Evolutionary conservation across 2,797 vertebrate genomes (phyloP), one percentile per base, ranked within the genome.

Genomic region (Sorex maritimensis): DNA sequence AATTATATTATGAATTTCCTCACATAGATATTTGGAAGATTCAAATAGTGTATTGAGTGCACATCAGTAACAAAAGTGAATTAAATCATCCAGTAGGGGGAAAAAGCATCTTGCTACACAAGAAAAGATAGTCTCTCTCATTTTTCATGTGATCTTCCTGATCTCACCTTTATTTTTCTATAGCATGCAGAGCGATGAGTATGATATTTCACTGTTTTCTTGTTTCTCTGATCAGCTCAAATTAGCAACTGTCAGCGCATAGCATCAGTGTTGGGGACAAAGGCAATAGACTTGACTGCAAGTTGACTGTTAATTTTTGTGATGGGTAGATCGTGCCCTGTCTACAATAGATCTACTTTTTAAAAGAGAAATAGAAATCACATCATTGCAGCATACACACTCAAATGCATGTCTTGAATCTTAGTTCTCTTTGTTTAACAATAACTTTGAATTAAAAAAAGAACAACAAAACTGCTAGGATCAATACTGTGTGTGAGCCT

Each of bases 141-240:
- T 30, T 86, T 78, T 82, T 55, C 49, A 63, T 21, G 5, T 74
- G 34, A 28, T 65, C 44, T 94, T 88, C 12, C 13, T 79, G 46
- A 12, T 82, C 24, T 79, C 13, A 3, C 44, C 49, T 89, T 79
- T 28, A 73, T 68, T 63, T 93, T 80, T 13, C 7, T 6, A 46
- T 24, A 41, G 74, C 15, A 14, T 61, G 34, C 5, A 61, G 86
- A 95, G 34, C 79, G 63, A 52, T 65, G 28, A 80, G 5, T 58
- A 0, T 58, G 74, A 81, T 65, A 67, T 89, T 80, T 92, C 30
- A 7, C 49, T 82, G 75, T 71, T 55, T 5, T 69, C 15, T 88
- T 55, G 34, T 78, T 77, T 73, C 79, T 92, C 26, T 2, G 65
- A 81, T 72, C 55, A 77, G 90, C 81, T 15, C 30, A 85, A 58